phyloP scores from a whole-genome alignment of 2,888 invertebrate genomes.

The Lasioglossum zephyrum region DNA sequence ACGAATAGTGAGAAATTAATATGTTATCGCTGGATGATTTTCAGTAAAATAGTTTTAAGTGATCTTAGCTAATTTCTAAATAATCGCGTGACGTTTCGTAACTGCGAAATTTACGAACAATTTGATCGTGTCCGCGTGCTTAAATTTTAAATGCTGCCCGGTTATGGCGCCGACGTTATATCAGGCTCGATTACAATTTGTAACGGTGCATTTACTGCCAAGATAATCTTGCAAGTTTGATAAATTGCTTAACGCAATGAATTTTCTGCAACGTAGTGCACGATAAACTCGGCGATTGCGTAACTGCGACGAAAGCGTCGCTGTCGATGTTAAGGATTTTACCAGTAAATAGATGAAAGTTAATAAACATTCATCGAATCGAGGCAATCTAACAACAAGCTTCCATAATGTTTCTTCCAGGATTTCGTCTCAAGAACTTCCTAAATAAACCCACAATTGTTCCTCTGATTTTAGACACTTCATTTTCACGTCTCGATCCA shows the following conservation, averaged over 20 bases:
- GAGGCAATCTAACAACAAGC: too few relatives aligned
- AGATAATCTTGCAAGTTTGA: not conserved
- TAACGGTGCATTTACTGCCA: not conserved
- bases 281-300: constrained; percentile 13
- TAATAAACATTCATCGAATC: too few relatives aligned
- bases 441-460: too few relatives aligned
- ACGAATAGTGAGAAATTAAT: constrained; percentile 11
- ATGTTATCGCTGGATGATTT: not conserved
- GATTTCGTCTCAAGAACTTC: too few relatives aligned
- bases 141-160: not conserved
- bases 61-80: too few relatives aligned
- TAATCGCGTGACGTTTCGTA: not conserved
- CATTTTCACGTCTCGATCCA: too few relatives aligned
- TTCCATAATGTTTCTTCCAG: too few relatives aligned
- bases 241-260: not conserved
- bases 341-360: too few relatives aligned
- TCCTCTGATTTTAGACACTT: too few relatives aligned
- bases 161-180: not conserved
- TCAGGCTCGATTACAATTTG: constrained; percentile 2
- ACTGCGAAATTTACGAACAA: not conserved
- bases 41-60: not conserved
- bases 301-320: not conserved
- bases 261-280: not conserved
- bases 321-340: too few relatives aligned
- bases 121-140: not conserved